Conservation (phyloP, 2,797 vertebrate species). For the Chrysocyon brachyurus region DNA sequence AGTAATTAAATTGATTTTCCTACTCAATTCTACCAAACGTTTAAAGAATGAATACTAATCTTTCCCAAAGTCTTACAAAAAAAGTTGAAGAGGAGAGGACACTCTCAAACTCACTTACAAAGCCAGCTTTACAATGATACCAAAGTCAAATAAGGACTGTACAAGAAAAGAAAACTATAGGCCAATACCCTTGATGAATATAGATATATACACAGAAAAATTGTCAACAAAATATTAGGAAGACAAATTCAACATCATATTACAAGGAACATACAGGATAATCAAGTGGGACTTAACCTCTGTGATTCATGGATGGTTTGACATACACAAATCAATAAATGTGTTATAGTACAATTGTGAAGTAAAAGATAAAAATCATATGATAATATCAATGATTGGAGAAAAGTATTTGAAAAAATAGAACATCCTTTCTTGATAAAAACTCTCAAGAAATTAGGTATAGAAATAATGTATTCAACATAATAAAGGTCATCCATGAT, state of each 20-base stretch:
- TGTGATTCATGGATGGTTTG: neutral
- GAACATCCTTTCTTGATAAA: neutral
- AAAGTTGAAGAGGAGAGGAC: neutral
- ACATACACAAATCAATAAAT: neutral
- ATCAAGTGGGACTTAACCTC: neutral
- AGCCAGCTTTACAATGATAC: neutral
- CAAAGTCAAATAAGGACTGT: neutral
- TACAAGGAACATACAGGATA: neutral
- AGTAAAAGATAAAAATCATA: neutral
- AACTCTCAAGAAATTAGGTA: neutral
- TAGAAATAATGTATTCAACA: neutral
- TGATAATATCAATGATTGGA: neutral
- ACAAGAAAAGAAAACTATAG: neutral
- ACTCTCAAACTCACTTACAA: neutral
- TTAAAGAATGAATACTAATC: neutral
- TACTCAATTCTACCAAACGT: neutral
- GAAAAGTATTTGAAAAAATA: neutral
- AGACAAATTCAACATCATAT: neutral
- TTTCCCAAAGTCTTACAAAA: slow-evolving; percentile 8
- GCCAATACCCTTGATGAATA: neutral
- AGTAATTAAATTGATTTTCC: neutral
- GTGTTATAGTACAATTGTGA: neutral
- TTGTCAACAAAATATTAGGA: neutral
- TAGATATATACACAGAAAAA: neutral
- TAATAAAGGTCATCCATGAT: neutral